Conservation (phyloP, 2,888 invertebrate genomes). For the Orchesella flavescens region DNA sequence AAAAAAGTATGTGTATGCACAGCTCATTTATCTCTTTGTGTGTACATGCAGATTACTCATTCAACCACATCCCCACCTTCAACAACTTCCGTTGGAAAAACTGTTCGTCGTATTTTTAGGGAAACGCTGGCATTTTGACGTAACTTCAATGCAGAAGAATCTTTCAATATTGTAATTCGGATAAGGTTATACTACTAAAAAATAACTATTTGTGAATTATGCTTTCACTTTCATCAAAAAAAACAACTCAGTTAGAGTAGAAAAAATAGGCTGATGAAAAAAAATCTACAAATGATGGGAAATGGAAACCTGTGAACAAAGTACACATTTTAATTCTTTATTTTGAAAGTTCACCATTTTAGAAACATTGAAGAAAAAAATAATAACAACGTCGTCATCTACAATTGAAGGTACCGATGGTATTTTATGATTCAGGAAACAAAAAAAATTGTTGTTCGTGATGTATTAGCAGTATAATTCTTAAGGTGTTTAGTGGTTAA, state of each 20-base stretch:
- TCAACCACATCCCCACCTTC: slow-evolving; percentile 77
- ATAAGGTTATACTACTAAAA: background rate
- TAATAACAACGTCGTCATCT: background rate
- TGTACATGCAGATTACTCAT: slow-evolving; percentile 72
- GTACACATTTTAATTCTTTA: no score
- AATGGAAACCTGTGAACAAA: background rate
- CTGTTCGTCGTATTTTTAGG: slow-evolving; percentile 90
- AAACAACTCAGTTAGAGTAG: background rate
- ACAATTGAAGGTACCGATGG: slow-evolving; percentile 13
- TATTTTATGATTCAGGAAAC: slow-evolving; percentile 14
- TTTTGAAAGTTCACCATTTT: no score
- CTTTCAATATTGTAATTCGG: slow-evolving; percentile 22
- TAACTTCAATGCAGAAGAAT: slow-evolving; percentile 19
- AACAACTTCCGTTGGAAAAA: slow-evolving; percentile 87
- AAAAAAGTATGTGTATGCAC: no score
- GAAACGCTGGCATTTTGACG: slow-evolving; percentile 80
- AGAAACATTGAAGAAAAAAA: background rate
- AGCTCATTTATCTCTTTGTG: no score
- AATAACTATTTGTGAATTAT: background rate
- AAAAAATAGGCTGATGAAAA: background rate
- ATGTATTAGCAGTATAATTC: slow-evolving; percentile 16
- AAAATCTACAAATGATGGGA: background rate
- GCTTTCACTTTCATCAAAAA: background rate
- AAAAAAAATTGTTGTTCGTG: slow-evolving; percentile 6
- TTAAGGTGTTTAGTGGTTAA: background rate